Evolutionary conservation across 2,113 vertebrate genomes (phyloP).

Genomic region (Isurus oxyrinchus): DNA sequence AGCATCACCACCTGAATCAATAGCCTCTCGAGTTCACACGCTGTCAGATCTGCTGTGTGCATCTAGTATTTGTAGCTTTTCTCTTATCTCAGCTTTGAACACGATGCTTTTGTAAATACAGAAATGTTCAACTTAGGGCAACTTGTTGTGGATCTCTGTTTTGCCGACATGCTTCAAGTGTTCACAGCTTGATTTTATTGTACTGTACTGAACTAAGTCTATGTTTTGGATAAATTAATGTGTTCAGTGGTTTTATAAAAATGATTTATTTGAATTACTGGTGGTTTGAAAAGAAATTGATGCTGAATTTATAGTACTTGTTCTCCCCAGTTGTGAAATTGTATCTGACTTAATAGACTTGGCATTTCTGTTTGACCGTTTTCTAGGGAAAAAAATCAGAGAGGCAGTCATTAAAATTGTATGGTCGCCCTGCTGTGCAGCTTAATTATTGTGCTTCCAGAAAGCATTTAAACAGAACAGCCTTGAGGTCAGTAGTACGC

Average conservation of each 20-base stretch:
- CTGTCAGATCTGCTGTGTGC: background rate
- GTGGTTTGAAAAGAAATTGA: background rate
- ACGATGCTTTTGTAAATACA: background rate
- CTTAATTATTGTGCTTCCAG: background rate
- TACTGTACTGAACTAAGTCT: background rate
- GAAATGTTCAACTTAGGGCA: background rate
- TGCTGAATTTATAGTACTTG: background rate
- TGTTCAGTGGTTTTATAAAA: background rate
- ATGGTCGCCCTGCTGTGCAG: background rate
- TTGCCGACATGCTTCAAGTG: background rate
- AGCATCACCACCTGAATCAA: background rate
- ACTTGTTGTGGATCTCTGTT: background rate
- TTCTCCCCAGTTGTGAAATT: background rate
- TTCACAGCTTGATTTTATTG: background rate
- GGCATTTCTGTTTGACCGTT: background rate
- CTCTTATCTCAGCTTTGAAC: background rate
- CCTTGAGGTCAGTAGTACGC: conserved; percentile 32
- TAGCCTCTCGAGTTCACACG: background rate
- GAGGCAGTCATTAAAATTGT: background rate
- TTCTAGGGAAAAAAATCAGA: background rate
- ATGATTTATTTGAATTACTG: background rate
- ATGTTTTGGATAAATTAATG: background rate
- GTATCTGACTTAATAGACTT: background rate
- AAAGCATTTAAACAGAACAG: background rate
- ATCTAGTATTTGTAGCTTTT: background rate